Percentiles rank a stretch among this genome's conserved stretches.
These are phyloP conservation scores for Tyrannus savana DNA, from an alignment of 2,113 vertebrate species.

Conservation along the genomic window DNA sequence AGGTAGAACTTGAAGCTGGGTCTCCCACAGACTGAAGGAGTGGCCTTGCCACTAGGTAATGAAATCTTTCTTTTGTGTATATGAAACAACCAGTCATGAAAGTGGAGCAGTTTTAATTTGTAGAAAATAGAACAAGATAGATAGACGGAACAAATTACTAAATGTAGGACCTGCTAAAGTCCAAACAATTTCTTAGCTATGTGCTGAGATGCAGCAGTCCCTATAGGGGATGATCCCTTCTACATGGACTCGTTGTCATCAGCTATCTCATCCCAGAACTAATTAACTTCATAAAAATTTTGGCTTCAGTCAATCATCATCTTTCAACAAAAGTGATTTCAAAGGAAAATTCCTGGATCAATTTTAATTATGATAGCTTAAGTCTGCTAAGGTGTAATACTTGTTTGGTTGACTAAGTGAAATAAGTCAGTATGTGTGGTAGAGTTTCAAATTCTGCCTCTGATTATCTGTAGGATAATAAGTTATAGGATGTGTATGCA, in stretches of 20 bases:
- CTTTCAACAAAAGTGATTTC: constrained; percentile 26
- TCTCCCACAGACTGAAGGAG: neutral
- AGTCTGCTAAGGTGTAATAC: neutral
- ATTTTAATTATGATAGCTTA: constrained; percentile 7
- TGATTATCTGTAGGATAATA: neutral
- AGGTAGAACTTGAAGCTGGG: neutral
- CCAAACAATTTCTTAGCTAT: neutral
- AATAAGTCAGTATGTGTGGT: neutral
- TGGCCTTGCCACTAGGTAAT: neutral
- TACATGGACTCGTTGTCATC: neutral
- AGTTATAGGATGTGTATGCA: neutral
- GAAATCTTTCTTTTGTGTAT: neutral
- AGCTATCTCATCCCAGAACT: neutral
- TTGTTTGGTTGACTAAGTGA: neutral
- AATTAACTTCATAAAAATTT: neutral
- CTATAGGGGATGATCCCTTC: neutral
- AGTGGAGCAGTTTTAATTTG: neutral
- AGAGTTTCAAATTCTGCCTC: neutral
- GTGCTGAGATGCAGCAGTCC: neutral
- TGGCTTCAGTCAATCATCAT: neutral
- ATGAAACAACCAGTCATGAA: neutral
- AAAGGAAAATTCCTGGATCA: neutral
- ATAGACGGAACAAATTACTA: neutral
- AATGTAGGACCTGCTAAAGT: neutral
- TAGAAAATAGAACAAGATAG: neutral